Base-by-base conservation (phyloP, 2,888 invertebrate species). In the Aromia moschata region DNA sequence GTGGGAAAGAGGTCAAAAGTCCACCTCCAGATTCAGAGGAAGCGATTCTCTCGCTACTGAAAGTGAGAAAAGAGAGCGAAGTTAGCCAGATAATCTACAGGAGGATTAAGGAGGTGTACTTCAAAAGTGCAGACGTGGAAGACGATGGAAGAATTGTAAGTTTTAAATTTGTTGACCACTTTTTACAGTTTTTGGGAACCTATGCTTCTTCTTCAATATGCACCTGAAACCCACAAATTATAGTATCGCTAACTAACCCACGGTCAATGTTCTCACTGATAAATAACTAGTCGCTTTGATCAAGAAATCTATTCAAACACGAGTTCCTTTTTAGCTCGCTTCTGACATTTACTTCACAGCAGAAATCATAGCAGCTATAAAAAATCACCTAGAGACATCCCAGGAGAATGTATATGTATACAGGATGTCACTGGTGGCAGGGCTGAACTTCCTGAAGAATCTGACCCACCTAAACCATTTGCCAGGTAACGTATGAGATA, bases 41-140 rank as follows among this genome's bases (percentile, higher is more conserved):
- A 9, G 60, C 61, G 1, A 63, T 69, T 47, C 70, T 70, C 9
- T 56, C 60, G 43, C 52, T 66, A 25, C 53, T 74, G 10, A 67
- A 67, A 40, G 31, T 72, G 12, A 11, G 58, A 5, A 62, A 61
- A 49, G 70, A 69, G 11, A 69, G 64, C 20, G 45, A 62, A 0
- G 58, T 52, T 18, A 69, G 69, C 0, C 63, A 64, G 41, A 56
- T 69, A 47, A 74, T 80, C 43, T 82, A 80, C 1, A 67, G 73
- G 2, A 74, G 74, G 62, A 72, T 84, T 5, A 77, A 79, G 4
- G 20, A 41, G 5, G 3, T 51, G 11, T 57, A 57, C 20, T 51
- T 33, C n/a, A 20, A 37, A 18, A 20, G 49, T 1, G 36, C 14
- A 37, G 36, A 57, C n/a, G 25, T 18, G 5, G 12, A 12, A 9